These are phyloP conservation scores for Ostrea edulis DNA, from an alignment of 1,140 invertebrate species.

Conservation along the genomic window DNA sequence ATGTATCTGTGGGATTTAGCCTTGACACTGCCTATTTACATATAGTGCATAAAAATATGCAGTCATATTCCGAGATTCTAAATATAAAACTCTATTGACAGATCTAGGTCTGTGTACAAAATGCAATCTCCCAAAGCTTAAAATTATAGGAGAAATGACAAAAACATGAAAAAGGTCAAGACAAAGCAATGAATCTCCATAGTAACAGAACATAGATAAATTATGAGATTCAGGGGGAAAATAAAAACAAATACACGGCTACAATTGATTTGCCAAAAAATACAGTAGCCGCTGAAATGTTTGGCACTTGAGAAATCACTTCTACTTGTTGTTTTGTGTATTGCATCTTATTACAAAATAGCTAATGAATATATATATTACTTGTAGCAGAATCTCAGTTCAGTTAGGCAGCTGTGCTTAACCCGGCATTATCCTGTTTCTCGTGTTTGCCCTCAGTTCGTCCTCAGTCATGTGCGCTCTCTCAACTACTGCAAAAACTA, in stretches of 20 bases:
- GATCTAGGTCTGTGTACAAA: too few relatives aligned
- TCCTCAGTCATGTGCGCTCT: conserved; percentile 39
- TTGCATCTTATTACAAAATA: background rate
- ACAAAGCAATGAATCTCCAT: background rate
- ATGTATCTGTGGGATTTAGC: too few relatives aligned
- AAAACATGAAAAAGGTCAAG: background rate
- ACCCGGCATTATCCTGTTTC: conserved; percentile 39
- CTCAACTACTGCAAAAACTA: conserved; percentile 62
- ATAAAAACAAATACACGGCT: background rate
- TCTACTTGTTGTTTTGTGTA: background rate
- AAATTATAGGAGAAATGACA: background rate
- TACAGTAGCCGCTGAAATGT: background rate
- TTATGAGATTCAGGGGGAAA: background rate
- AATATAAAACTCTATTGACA: too few relatives aligned
- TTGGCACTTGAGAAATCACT: conserved; percentile 15
- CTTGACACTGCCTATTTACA: too few relatives aligned
- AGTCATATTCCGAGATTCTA: too few relatives aligned
- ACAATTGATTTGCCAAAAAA: background rate
- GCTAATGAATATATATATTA: background rate
- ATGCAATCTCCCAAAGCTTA: background rate
- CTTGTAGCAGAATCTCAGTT: background rate
- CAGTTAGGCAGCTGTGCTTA: background rate
- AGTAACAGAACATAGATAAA: background rate
- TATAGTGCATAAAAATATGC: too few relatives aligned
- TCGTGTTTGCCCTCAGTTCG: background rate